phyloP scores from a whole-genome alignment of 2,888 invertebrate genomes.

The Nineta flava region DNA sequence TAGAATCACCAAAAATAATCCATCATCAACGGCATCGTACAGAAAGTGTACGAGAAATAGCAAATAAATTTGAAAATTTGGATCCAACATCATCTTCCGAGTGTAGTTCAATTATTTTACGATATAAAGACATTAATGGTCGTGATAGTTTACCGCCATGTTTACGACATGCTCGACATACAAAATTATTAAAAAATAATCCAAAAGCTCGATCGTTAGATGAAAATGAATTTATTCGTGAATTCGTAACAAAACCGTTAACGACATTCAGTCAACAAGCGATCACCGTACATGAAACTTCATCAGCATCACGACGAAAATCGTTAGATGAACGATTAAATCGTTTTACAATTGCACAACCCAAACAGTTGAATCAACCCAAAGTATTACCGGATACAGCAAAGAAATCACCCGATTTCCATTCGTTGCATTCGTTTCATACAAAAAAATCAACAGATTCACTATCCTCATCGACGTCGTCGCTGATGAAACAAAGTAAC shows the following conservation, averaged over 20 bases:
- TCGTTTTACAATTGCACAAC: conserved; percentile 27
- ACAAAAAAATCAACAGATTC: background rate
- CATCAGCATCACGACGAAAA: conserved; percentile 30
- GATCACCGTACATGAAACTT: background rate
- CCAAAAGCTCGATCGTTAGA: conserved; percentile 52
- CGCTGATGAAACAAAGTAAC: background rate
- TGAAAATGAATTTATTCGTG: conserved; percentile 55
- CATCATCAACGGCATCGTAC: conserved; percentile 22
- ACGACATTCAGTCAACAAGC: too few species aligned
- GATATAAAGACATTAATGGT: conserved; percentile 15
- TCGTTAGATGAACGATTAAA: conserved; percentile 33
- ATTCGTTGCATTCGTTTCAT: conserved; percentile 1
- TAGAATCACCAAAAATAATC: conserved; percentile 11
- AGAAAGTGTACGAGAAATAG: conserved; percentile 42
- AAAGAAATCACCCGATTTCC: conserved; percentile 4
- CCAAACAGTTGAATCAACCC: conserved; percentile 37
- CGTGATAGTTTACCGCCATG: conserved; percentile 37
- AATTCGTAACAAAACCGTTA: conserved; percentile 31
- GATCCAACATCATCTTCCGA: conserved; percentile 22
- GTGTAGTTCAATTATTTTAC: conserved; percentile 21
- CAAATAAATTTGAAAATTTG: conserved; percentile 38
- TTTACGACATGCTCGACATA: conserved; percentile 37
- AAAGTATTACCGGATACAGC: conserved; percentile 31
- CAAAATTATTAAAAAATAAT: conserved; percentile 39
- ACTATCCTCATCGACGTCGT: background rate